These are phyloP conservation scores for Morus bassanus DNA, from an alignment of 2,797 vertebrate species.

Conservation along the genomic window DNA sequence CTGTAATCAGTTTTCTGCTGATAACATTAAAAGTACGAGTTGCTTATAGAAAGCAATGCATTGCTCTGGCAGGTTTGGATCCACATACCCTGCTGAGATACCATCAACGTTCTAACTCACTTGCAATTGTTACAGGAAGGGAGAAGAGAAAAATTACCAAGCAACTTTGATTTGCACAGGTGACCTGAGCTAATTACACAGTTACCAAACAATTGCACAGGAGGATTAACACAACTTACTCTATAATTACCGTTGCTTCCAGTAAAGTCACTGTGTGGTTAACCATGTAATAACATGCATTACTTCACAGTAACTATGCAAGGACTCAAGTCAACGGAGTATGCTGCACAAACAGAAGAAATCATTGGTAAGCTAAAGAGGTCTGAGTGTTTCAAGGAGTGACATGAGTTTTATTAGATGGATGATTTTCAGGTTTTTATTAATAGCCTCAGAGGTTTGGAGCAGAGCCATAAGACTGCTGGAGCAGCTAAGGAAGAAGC, in stretches of 20 bases:
- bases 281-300: constrained; percentile 54
- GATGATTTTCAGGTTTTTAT: background rate
- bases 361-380: constrained; percentile 27
- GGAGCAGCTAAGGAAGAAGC: background rate
- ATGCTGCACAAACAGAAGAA: constrained; percentile 39
- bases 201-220: constrained; percentile 53
- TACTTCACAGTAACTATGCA: constrained; percentile 64
- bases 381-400: constrained; percentile 16
- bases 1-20: background rate
- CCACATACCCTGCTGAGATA: background rate
- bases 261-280: constrained; percentile 64
- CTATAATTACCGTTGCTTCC: constrained; percentile 56
- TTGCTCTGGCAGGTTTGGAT: background rate
- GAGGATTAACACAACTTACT: constrained; percentile 43
- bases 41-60: background rate
- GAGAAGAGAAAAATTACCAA: constrained; percentile 32
- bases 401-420: background rate
- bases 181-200: constrained; percentile 50
- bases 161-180: constrained; percentile 48
- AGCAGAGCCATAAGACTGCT: background rate
- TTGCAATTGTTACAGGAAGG: constrained; percentile 4
- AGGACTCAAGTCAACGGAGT: constrained; percentile 40
- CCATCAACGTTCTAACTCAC: background rate
- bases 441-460: background rate
- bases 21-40: background rate